Conservation (phyloP, 2,888 invertebrate species). For the Caenorhabditis drosophilae region DNA sequence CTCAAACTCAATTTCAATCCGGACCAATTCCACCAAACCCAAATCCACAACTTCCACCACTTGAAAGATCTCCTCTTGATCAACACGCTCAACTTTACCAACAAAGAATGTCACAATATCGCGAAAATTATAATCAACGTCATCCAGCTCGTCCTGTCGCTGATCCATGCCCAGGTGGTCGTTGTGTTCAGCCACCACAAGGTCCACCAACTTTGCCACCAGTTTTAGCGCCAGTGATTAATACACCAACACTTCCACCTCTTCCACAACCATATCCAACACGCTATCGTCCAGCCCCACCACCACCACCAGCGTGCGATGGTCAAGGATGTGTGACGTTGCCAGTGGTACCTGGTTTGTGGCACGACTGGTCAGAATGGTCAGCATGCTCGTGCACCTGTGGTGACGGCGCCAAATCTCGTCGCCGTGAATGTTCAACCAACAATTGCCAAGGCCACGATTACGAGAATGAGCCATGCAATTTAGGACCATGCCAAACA, state of each 20-base stretch:
- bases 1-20: conserved; percentile 30
- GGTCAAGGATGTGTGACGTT: conserved; percentile 52
- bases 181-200: conserved; percentile 40
- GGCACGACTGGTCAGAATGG: conserved; percentile 64
- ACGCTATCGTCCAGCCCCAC: conserved; percentile 56
- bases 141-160: conserved; percentile 58
- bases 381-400: conserved; percentile 58
- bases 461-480: conserved; percentile 52
- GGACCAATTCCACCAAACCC: conserved; percentile 30
- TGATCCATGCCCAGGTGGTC: conserved; percentile 55
- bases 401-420: conserved; percentile 54
- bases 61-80: conserved; percentile 39
- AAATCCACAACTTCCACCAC: conserved; percentile 21
- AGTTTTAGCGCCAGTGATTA: conserved; percentile 39
- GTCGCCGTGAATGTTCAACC: conserved; percentile 53
- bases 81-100: conserved; percentile 49
- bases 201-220: conserved; percentile 51
- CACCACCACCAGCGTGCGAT: conserved; percentile 57
- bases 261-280: conserved; percentile 34
- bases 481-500: conserved; percentile 57
- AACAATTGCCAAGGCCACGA: conserved; percentile 58
- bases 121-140: conserved; percentile 50
- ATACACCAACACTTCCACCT: conserved; percentile 41
- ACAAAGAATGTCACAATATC: conserved; percentile 51
- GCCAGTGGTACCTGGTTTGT: conserved; percentile 33